phyloP scores from a whole-genome alignment of 1,140 invertebrate genomes.

The Formica selysi region DNA sequence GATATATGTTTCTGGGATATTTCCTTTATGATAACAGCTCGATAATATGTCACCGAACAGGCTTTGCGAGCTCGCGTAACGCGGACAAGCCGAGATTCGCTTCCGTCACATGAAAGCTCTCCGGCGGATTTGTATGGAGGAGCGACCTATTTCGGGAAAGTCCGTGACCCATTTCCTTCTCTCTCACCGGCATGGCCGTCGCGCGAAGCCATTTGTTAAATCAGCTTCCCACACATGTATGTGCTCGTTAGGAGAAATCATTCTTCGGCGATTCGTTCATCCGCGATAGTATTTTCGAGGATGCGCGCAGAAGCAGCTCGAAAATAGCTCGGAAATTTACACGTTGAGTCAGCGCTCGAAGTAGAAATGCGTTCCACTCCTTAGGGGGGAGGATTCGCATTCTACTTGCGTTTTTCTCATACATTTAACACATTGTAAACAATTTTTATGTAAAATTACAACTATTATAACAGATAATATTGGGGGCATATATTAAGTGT shows the following conservation, averaged over 20 bases:
- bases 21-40: not conserved
- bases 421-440: not conserved
- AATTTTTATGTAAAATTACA: too few species aligned
- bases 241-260: constrained; percentile 10
- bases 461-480: too few species aligned
- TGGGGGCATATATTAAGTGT: too few species aligned
- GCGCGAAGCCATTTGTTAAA: not conserved
- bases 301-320: constrained; percentile 39
- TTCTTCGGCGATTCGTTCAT: constrained; percentile 38
- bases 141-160: constrained; percentile 65
- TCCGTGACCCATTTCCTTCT: constrained; percentile 72
- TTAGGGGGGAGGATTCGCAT: not conserved
- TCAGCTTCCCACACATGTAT: not conserved
- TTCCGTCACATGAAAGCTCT: constrained; percentile 37
- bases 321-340: constrained; percentile 60
- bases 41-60: not conserved
- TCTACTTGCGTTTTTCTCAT: constrained; percentile 12
- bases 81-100: constrained; percentile 25
- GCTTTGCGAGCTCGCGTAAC: constrained; percentile 18
- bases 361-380: constrained; percentile 43
- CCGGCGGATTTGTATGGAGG: constrained; percentile 12
- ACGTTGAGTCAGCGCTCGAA: constrained; percentile 58
- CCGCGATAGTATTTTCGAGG: constrained; percentile 44
- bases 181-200: constrained; percentile 28
- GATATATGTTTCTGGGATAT: not conserved